A percentile compares a stretch with the other conserved stretches of the same genome.
Evolutionary conservation across 1,140 invertebrate species (phyloP).

Genomic region (Stenopsyche tienmushanensis): DNA sequence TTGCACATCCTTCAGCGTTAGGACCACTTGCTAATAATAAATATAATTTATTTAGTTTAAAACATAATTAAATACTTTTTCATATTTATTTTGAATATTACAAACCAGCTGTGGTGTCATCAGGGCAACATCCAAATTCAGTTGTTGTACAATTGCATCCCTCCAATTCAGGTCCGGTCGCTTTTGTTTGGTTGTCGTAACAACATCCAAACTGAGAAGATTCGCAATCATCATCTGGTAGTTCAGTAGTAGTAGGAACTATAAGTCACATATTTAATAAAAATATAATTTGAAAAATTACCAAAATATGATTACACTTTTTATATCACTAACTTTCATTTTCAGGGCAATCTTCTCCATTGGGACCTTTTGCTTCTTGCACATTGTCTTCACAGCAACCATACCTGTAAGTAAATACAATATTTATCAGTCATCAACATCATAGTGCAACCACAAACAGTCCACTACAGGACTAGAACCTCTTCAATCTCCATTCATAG

Average conservation of each 20-base stretch:
- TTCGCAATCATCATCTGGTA: constrained; percentile 50
- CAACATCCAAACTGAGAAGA: constrained; percentile 73
- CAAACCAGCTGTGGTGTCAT: constrained; percentile 74
- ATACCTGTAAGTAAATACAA: constrained; percentile 49
- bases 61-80: background rate
- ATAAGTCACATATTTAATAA: background rate
- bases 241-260: constrained; percentile 12
- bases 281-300: constrained; percentile 7
- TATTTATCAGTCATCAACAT: too few relatives aligned
- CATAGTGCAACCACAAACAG: too few relatives aligned
- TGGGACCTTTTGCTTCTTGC: constrained; percentile 66
- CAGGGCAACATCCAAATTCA: constrained; percentile 86
- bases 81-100: constrained; percentile 36
- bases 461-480: too few relatives aligned
- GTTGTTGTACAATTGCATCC: constrained; percentile 78
- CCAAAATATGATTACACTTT: background rate
- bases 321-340: constrained; percentile 42
- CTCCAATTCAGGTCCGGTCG: constrained; percentile 66
- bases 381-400: constrained; percentile 80
- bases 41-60: background rate
- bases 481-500: too few relatives aligned
- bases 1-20: constrained; percentile 70
- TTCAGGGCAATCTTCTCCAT: constrained; percentile 64
- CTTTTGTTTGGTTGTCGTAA: constrained; percentile 68
- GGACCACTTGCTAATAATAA: constrained; percentile 61